phyloP scores from a whole-genome alignment of 2,113 vertebrate species.

The Entelurus aequoreus region DNA sequence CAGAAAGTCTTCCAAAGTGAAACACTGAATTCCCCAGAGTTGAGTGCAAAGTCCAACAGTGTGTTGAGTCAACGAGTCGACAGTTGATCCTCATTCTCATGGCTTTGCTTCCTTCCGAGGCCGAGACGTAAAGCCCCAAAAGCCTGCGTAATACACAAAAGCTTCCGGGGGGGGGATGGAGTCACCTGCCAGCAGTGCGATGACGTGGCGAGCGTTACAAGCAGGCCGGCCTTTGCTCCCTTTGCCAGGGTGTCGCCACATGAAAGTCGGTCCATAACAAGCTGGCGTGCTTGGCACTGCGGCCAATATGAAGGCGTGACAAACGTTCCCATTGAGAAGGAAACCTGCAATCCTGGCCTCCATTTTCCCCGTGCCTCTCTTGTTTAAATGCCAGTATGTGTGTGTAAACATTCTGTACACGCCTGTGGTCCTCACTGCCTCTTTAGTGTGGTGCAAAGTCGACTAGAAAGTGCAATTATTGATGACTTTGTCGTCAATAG shows the following conservation, averaged over 20 bases:
- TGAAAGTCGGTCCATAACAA: conserved; percentile 33
- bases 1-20: too few relatives aligned
- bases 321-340: conserved; percentile 67
- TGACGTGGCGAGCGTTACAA: conserved; percentile 9
- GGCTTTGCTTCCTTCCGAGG: conserved; percentile 49
- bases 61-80: conserved; percentile 22
- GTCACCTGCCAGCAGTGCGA: conserved; percentile 40
- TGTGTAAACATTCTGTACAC: conserved; percentile 24
- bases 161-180: not conserved
- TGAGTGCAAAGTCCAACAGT: too few relatives aligned
- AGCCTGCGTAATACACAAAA: conserved; percentile 6
- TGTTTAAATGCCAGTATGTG: conserved; percentile 7
- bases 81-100: conserved; percentile 39
- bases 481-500: too few relatives aligned
- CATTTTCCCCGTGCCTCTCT: conserved; percentile 18
- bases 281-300: conserved; percentile 43
- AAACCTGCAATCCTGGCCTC: conserved; percentile 42
- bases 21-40: too few relatives aligned
- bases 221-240: conserved; percentile 31
- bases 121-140: conserved; percentile 44
- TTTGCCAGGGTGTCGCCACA: not conserved
- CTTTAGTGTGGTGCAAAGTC: too few relatives aligned
- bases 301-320: conserved; percentile 49
- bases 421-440: not conserved
- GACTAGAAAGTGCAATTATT: too few relatives aligned